These are phyloP conservation scores for Dryoscopus gambensis DNA, from an alignment of 2,113 vertebrate species.

Conservation along the genomic window DNA sequence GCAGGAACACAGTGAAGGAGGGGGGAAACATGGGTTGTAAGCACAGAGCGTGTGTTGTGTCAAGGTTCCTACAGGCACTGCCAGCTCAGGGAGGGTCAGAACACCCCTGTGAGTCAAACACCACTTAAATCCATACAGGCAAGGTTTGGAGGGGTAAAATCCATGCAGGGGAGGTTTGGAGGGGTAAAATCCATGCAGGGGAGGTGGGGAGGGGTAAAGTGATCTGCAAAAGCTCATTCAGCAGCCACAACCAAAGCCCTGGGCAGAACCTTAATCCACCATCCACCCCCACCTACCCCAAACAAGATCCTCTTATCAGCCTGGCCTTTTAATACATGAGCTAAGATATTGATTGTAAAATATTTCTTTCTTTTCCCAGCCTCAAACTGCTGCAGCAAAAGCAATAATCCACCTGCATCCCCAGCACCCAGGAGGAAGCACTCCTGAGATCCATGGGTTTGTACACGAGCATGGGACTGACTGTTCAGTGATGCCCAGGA, in stretches of 20 bases:
- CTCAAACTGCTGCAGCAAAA: neutral
- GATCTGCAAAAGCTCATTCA: neutral
- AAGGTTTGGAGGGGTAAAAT: neutral
- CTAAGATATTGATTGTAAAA: neutral
- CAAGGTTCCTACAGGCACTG: neutral
- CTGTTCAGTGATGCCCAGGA: neutral
- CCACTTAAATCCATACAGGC: neutral
- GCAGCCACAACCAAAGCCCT: neutral
- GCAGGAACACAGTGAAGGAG: neutral
- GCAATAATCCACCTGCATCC: neutral
- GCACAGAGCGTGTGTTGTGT: accelerated
- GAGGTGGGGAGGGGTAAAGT: neutral
- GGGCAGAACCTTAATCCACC: neutral
- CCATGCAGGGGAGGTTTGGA: neutral
- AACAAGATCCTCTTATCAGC: neutral
- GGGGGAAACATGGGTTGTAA: neutral
- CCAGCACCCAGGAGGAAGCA: neutral
- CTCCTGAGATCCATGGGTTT: neutral
- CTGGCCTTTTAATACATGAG: neutral
- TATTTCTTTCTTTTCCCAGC: neutral
- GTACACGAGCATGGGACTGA: accelerated
- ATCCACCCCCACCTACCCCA: neutral
- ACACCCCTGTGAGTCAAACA: neutral
- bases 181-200: neutral
- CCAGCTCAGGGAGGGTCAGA: neutral